Base-by-base conservation (phyloP, 1,140 invertebrate genomes). In the Ptiloglossa arizonensis region DNA sequence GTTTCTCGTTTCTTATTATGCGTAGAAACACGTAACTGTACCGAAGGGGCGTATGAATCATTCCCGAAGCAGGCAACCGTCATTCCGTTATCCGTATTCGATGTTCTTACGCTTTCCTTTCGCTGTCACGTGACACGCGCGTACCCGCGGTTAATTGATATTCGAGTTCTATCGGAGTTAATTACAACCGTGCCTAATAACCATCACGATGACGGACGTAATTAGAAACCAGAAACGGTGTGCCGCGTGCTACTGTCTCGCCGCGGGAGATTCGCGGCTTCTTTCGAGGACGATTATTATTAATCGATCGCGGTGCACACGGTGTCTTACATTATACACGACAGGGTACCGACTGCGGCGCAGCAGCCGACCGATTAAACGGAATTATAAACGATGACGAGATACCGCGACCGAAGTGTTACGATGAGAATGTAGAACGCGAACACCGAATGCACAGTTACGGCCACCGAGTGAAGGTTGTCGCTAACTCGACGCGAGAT, bases 381-480 rank as follows among this genome's bases (percentile, higher is more conserved):
- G 57, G 54, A 66, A 85, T 85, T 79, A 79, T 38, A 67, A 81
- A 57, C 44, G 71, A 76, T 64, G 60, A 76, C 44, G 77, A n/a
- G n/a, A 83, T 69, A 71, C 1, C n/a, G 60, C 27, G 50, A 48
- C 52, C 44, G 29, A 73, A 83, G 52, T 64, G 27, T 83, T 66
- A 60, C 60, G 54, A 44, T 11, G 50, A 32, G 67, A 85, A 80
- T 85, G 78, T 79, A 19, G 79, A 84, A 82, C 79, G 70, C 62
- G 22, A 24, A 59, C 19, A 38, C 60, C 67, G 52, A 81, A 81
- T 3, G 15, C 15, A 82, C 69, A 79, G 80, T 77, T 85, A 70
- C 59, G 41, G 46, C 59, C 41, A 66, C n/a, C 50, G 67, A 50
- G 63, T 6, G 32, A 35, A 35, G 32, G 32, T 69, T 29, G 48